phyloP scores from a whole-genome alignment of 2,888 invertebrate genomes.

The Chironomus riparius region DNA sequence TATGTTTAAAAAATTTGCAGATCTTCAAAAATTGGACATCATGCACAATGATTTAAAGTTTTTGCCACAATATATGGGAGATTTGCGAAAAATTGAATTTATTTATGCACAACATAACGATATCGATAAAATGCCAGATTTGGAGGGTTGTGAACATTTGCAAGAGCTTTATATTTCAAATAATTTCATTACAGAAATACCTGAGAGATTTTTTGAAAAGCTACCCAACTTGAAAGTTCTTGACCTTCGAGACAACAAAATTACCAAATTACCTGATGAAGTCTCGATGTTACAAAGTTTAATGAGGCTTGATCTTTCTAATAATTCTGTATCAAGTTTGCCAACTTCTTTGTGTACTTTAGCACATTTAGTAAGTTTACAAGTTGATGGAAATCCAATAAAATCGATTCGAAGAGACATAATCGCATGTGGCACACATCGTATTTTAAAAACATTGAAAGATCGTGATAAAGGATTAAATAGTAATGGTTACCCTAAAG shows the following conservation, averaged over 20 bases:
- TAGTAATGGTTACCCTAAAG: neutral
- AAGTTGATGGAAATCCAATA: slow-evolving; percentile 78
- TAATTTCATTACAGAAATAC: slow-evolving; percentile 68
- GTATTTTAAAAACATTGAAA: slow-evolving; percentile 67
- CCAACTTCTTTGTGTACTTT: slow-evolving; percentile 60
- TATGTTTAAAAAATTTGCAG: slow-evolving; percentile 31
- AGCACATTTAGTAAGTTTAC: slow-evolving; percentile 70
- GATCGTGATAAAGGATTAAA: slow-evolving; percentile 43
- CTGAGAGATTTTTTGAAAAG: slow-evolving; percentile 60
- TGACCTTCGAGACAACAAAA: slow-evolving; percentile 73
- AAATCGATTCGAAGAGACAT: slow-evolving; percentile 74
- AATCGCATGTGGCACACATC: slow-evolving; percentile 70
- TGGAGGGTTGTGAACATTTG: slow-evolving; percentile 63
- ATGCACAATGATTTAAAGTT: slow-evolving; percentile 59
- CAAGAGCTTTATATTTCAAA: slow-evolving; percentile 77
- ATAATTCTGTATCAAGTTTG: slow-evolving; percentile 62
- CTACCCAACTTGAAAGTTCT: slow-evolving; percentile 63
- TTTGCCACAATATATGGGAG: slow-evolving; percentile 58
- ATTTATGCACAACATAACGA: slow-evolving; percentile 77
- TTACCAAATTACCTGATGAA: slow-evolving; percentile 67
- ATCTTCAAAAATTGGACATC: slow-evolving; percentile 60
- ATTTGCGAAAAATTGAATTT: slow-evolving; percentile 63
- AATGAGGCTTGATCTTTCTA: slow-evolving; percentile 74
- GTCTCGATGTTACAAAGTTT: slow-evolving; percentile 64
- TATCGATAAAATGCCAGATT: slow-evolving; percentile 62